A percentile compares a stretch with the other conserved stretches of the same genome.
Evolutionary conservation across 2,113 vertebrate species (phyloP).

Genomic region (Thalassarche chlororhynchos): DNA sequence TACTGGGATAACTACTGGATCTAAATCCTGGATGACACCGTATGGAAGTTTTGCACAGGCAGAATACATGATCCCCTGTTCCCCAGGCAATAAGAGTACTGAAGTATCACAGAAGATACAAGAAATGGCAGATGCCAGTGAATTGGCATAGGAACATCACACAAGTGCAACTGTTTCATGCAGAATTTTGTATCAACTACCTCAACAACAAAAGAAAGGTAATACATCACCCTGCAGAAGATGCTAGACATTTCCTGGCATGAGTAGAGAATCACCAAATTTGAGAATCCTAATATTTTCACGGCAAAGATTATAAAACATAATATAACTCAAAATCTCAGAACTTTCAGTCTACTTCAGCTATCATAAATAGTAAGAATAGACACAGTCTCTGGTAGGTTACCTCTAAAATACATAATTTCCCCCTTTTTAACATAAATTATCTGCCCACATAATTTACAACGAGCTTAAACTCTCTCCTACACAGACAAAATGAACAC

Average conservation of each 20-base stretch:
- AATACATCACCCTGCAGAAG: not conserved
- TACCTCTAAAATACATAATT: not conserved
- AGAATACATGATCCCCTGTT: not conserved
- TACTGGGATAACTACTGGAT: not conserved
- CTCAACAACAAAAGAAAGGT: not conserved
- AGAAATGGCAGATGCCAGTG: not conserved
- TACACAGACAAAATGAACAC: not conserved
- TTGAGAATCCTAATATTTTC: not conserved
- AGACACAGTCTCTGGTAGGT: not conserved
- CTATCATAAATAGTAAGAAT: not conserved
- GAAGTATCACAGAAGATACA: not conserved
- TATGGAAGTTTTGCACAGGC: not conserved
- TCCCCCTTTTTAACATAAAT: not conserved
- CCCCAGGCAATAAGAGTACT: not conserved
- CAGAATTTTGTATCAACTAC: not conserved
- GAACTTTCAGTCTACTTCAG: not conserved
- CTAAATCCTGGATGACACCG: not conserved
- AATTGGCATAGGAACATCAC: not conserved
- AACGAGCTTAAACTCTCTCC: not conserved
- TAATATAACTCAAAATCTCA: not conserved
- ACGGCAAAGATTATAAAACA: not conserved
- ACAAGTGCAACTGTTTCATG: not conserved
- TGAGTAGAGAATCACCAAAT: not conserved
- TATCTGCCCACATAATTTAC: not conserved
- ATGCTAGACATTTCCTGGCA: not conserved